Base-by-base conservation (phyloP, 2,113 vertebrate genomes). In the Lepus americanus region DNA sequence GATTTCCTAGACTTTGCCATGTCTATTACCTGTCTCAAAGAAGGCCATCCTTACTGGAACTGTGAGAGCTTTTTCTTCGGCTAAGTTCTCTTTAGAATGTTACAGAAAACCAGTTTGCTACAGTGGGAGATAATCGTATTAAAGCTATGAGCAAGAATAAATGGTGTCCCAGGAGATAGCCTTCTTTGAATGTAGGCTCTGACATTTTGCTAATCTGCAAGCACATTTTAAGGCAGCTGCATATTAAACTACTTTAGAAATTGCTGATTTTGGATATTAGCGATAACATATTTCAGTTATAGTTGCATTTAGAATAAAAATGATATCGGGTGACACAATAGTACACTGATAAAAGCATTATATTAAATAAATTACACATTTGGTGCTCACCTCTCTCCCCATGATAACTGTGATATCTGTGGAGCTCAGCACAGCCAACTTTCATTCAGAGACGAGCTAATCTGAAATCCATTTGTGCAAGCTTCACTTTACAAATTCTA, bases 211-310 rank as follows among this genome's bases (percentile, higher is more conserved):
- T 96, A 77, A 92, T 80, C 66, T n/a, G 36, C 12, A 82, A 91
- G 89, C 86, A 81, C 51, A 49, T 92, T 94, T 90, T 77, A 92
- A 93, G 90, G 94, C 82, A 91, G 67, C 74, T 89, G 44, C n/a
- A 22, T 80, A 80, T 66, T 59, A 80, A 83, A 76, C 70, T 59
- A 49, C 20, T 27, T 74, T 91, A 92, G 80, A 87, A 95, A 74
- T 29, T 66, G 22, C 67, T 90, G 59, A 44, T 59, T 96, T 93
- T 1, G 2, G 51, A 79, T 92, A 64, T 87, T 53, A 70, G 20
- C 84, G 76, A 87, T 72, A 86, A 63, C 31, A 17, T 59, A 79
- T 73, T 84, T 91, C 55, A 90, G 44, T 86, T 76, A 79, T 3
- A 80, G 53, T 78, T 87, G 22, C 5, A 19, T 89, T 89, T 72